A percentile compares a stretch with the other conserved stretches of the same genome.
These are phyloP conservation scores for Paraplagusia blochii DNA, from an alignment of 2,113 vertebrate genomes.

Conservation along the genomic window DNA sequence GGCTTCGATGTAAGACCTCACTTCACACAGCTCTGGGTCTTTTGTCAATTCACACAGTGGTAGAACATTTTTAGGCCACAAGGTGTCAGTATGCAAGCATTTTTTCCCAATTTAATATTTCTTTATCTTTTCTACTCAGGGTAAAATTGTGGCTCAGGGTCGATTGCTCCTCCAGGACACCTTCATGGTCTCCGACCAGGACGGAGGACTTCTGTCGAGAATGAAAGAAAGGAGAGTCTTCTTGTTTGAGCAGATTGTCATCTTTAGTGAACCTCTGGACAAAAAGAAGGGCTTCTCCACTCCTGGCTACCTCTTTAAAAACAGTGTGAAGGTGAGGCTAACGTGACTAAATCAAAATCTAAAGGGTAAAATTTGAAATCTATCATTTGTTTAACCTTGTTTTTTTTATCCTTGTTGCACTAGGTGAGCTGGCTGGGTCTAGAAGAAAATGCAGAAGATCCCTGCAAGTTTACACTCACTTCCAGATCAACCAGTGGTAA, in stretches of 20 bases:
- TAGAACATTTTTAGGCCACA: slow-evolving; percentile 13
- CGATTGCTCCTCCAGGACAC: slow-evolving; percentile 94
- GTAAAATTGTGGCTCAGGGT: slow-evolving; percentile 98
- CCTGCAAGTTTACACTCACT: slow-evolving; percentile 93
- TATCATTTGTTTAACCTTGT: neutral
- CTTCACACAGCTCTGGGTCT: neutral
- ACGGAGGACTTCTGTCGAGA: slow-evolving; percentile 88
- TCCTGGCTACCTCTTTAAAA: slow-evolving; percentile 96
- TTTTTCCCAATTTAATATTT: neutral
- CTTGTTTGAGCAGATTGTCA: slow-evolving; percentile 97
- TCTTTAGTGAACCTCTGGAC: slow-evolving; percentile 97
- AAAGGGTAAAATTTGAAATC: neutral
- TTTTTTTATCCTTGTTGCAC: neutral
- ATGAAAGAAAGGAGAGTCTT: slow-evolving; percentile 95
- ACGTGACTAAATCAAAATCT: neutral
- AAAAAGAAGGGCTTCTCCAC: slow-evolving; percentile 97
- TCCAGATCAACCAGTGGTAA: slow-evolving; percentile 85
- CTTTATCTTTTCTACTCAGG: slow-evolving; percentile 69
- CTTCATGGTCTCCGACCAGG: slow-evolving; percentile 93
- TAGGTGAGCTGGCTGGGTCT: slow-evolving; percentile 97
- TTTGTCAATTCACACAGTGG: neutral
- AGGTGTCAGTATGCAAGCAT: slow-evolving; percentile 40
- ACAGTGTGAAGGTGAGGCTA: slow-evolving; percentile 87
- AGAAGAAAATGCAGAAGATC: slow-evolving; percentile 93
- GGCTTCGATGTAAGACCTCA: slow-evolving; percentile 90